Evolutionary conservation across 2,797 vertebrate species (phyloP).

Genomic region (Phoeniculus purpureus): DNA sequence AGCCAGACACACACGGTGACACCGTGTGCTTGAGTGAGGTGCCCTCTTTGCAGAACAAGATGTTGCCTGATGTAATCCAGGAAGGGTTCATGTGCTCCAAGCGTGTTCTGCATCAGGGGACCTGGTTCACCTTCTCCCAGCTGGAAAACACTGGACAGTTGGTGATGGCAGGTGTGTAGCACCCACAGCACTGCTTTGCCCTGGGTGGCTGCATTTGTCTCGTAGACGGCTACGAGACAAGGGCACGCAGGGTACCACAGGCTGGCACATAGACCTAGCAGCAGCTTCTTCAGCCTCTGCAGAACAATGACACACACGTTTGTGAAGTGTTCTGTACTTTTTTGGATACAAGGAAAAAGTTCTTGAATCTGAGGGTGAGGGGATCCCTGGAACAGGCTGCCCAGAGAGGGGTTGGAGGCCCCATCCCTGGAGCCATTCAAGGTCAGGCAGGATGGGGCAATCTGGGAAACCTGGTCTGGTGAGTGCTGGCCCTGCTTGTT

Average conservation of each 20-base stretch:
- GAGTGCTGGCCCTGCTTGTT: too few species aligned
- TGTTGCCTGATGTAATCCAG: not conserved
- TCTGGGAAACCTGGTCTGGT: too few species aligned
- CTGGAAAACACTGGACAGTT: not conserved
- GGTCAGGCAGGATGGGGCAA: too few species aligned
- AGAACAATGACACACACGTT: too few species aligned
- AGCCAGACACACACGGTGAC: not conserved
- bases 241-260: not conserved
- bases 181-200: not conserved
- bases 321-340: too few species aligned
- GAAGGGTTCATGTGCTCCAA: not conserved
- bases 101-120: not conserved
- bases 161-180: not conserved
- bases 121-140: not conserved
- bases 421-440: too few species aligned
- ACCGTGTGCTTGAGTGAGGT: not conserved
- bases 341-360: too few species aligned
- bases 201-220: not conserved
- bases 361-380: too few species aligned
- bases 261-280: accelerated
- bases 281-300: not conserved
- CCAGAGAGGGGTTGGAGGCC: too few species aligned
- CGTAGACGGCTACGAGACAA: not conserved
- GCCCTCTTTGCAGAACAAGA: not conserved
- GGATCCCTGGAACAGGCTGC: too few species aligned